Conservation (phyloP, 2,113 vertebrate species). For the Clinocottus analis region DNA sequence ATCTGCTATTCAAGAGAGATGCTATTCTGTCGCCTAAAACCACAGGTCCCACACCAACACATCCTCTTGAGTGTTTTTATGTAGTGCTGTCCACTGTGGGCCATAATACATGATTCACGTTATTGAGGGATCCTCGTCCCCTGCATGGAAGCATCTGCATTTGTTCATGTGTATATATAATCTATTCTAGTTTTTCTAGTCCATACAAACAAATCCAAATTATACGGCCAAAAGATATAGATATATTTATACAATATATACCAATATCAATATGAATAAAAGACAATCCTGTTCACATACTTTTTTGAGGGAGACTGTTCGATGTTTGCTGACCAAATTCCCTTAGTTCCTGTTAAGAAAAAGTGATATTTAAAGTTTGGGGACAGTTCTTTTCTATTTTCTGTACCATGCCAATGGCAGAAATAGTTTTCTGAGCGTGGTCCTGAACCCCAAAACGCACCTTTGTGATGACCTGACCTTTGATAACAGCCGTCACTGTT, state of each 20-base stretch:
- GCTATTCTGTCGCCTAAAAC: neutral
- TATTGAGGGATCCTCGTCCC: neutral
- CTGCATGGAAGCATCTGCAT: neutral
- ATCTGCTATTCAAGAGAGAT: neutral
- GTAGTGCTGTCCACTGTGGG: neutral
- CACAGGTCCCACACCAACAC: neutral
- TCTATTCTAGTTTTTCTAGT: neutral
- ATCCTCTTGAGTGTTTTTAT: neutral
- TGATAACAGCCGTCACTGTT: neutral
- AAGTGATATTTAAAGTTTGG: neutral
- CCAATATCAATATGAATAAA: neutral
- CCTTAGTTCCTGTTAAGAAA: neutral
- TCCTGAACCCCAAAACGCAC: conserved; percentile 4
- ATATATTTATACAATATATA: neutral
- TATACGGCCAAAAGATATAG: neutral
- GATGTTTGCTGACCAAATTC: neutral
- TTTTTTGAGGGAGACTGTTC: neutral
- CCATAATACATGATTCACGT: neutral
- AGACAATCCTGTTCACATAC: neutral
- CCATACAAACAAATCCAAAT: neutral
- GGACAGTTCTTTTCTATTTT: neutral
- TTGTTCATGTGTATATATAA: neutral
- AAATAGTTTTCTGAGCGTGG: neutral
- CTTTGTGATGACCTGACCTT: neutral
- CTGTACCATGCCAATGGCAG: neutral